These are phyloP conservation scores for Carcina quercana DNA, from an alignment of 2,888 invertebrate species.

Conservation along the genomic window DNA sequence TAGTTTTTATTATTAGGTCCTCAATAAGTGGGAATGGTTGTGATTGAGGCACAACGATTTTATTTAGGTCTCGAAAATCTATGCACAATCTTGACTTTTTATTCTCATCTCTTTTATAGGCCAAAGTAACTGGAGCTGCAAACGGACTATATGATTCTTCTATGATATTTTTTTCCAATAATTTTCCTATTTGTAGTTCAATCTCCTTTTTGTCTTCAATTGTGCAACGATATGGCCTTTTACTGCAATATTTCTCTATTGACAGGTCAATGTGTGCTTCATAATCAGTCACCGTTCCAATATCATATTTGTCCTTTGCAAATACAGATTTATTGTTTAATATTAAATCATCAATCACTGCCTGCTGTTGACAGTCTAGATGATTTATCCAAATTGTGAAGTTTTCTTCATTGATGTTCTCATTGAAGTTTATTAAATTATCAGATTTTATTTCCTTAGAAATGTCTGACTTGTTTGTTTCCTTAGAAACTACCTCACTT, in stretches of 20 bases:
- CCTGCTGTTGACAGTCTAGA: conserved; percentile 11
- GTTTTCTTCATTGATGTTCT: not conserved
- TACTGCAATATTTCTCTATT: conserved; percentile 13
- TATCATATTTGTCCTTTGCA: conserved; percentile 19
- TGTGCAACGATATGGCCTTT: conserved; percentile 17
- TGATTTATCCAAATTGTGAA: conserved; percentile 13
- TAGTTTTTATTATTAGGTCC: conserved; percentile 14
- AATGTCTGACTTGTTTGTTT: too few relatives aligned
- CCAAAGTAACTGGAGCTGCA: conserved; percentile 19
- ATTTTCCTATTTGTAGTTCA: conserved; percentile 14
- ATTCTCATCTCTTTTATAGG: conserved; percentile 18
- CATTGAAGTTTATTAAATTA: not conserved
- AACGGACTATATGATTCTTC: conserved; percentile 21
- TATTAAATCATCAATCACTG: conserved; percentile 12
- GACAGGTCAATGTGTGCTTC: conserved; percentile 12
- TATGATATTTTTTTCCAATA: conserved; percentile 16
- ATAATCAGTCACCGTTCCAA: conserved; percentile 13
- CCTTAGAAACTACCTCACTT: too few relatives aligned
- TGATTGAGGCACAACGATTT: conserved; percentile 22
- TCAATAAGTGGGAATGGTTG: conserved; percentile 26
- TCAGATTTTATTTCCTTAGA: too few relatives aligned
- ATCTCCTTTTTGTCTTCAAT: conserved; percentile 18
- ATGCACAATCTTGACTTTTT: conserved; percentile 27
- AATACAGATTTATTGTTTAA: conserved; percentile 13
- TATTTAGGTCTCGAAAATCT: conserved; percentile 25